phyloP scores from a whole-genome alignment of 2,797 vertebrate genomes.

The Lithobates pipiens region DNA sequence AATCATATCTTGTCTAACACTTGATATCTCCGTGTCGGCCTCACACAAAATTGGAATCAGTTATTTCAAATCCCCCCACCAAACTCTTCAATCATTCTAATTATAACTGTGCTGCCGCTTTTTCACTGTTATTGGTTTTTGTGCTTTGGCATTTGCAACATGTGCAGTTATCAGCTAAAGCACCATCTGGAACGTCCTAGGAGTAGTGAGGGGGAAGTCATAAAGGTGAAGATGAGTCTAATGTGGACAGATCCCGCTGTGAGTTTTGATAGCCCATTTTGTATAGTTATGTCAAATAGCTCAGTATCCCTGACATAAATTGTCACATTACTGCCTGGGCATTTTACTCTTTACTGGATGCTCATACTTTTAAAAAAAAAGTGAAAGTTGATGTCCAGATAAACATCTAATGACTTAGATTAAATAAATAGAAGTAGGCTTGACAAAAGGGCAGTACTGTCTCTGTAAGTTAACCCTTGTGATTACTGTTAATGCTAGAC shows the following conservation, averaged over 20 bases:
- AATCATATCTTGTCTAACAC: conserved; percentile 10
- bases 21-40: conserved; percentile 11
- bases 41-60: not conserved
- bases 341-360: no score
- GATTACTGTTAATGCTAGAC: no score
- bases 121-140: conserved; percentile 10
- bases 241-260: conserved; percentile 18
- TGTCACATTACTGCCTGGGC: no score
- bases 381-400: no score
- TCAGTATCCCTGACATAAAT: not conserved
- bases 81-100: conserved; percentile 53
- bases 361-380: no score
- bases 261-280: not conserved
- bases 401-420: no score
- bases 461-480: no score
- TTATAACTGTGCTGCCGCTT: not conserved
- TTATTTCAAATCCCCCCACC: conserved; percentile 2
- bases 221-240: conserved; percentile 34
- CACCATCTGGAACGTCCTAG: conserved; percentile 31
- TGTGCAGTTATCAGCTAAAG: conserved; percentile 32
- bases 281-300: not conserved
- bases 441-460: no score
- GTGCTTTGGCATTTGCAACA: conserved; percentile 8
- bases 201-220: conserved; percentile 2
- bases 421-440: no score